phyloP scores from a whole-genome alignment of 2,888 invertebrate species.

The Gisinianus flammeolus region DNA sequence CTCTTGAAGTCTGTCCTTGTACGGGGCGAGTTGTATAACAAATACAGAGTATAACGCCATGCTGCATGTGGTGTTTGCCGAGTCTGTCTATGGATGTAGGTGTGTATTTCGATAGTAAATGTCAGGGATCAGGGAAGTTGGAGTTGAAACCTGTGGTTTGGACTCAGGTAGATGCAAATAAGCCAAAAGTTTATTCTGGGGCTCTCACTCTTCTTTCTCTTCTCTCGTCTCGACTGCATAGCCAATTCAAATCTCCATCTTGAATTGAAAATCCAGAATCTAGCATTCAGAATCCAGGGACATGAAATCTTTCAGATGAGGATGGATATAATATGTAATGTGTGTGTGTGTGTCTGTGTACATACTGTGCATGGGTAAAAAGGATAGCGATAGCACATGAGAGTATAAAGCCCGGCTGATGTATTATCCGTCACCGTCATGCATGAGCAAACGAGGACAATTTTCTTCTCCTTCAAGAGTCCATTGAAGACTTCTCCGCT shows the following conservation, averaged over 20 bases:
- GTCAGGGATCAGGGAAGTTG: constrained; percentile 18
- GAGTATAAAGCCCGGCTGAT: constrained; percentile 15
- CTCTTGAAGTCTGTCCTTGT: no score
- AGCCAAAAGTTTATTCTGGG: neutral
- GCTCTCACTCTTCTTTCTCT: neutral
- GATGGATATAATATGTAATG: constrained; percentile 18
- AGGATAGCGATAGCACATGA: neutral
- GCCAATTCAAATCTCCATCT: constrained; percentile 28
- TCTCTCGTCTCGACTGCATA: constrained; percentile 1
- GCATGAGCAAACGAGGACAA: constrained; percentile 28
- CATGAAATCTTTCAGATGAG: constrained; percentile 20
- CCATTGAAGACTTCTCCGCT: constrained; percentile 21
- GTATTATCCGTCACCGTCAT: constrained; percentile 26
- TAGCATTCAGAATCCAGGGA: neutral
- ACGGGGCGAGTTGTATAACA: no score
- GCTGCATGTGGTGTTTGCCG: neutral
- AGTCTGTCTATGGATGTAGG: no score
- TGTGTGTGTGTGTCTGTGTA: neutral
- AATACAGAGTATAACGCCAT: no score
- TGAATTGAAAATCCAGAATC: neutral
- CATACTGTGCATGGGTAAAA: neutral
- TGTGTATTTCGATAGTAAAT: constrained; percentile 9
- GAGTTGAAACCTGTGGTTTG: constrained; percentile 29
- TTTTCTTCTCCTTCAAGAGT: constrained; percentile 26
- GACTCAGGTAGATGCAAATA: constrained; percentile 28